Evolutionary conservation across 64 coral and sea anemone species (phyloP).

Genomic region (Porites lutea): DNA sequence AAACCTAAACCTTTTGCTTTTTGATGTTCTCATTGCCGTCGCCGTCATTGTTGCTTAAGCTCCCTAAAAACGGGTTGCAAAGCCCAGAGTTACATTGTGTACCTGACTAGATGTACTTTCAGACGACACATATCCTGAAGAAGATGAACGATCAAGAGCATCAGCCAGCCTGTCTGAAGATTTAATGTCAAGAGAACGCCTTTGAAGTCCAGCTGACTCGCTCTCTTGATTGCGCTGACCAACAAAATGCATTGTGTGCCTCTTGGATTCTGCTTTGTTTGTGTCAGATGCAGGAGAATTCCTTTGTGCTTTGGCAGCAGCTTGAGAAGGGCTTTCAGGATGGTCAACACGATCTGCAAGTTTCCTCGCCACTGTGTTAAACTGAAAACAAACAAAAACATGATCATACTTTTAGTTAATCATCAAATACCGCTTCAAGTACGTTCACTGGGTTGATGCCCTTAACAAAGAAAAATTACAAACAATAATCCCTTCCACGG

Average conservation of each 20-base stretch:
- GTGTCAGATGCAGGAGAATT: constrained; percentile 1
- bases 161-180: constrained; percentile 65
- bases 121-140: background rate
- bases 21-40: no score
- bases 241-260: constrained; percentile 68
- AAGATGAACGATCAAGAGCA: background rate
- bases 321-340: background rate
- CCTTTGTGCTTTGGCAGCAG: constrained; percentile 8
- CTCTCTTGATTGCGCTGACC: constrained; percentile 21
- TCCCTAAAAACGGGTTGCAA: background rate
- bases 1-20: no score
- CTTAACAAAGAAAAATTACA: no score
- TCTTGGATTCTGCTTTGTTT: constrained; percentile 50
- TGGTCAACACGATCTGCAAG: constrained; percentile 36
- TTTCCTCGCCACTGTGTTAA: constrained; percentile 52
- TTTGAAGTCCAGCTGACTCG: constrained; percentile 1
- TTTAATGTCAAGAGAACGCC: constrained; percentile 64
- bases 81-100: background rate
- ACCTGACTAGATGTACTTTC: constrained; percentile 7
- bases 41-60: no score
- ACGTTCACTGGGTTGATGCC: no score
- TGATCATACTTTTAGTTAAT: no score
- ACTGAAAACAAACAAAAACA: constrained; percentile 3
- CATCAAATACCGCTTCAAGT: no score
- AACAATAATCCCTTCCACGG: no score